These are phyloP conservation scores for Abrostola triplasia DNA, from an alignment of 2,888 invertebrate genomes.

Conservation along the genomic window DNA sequence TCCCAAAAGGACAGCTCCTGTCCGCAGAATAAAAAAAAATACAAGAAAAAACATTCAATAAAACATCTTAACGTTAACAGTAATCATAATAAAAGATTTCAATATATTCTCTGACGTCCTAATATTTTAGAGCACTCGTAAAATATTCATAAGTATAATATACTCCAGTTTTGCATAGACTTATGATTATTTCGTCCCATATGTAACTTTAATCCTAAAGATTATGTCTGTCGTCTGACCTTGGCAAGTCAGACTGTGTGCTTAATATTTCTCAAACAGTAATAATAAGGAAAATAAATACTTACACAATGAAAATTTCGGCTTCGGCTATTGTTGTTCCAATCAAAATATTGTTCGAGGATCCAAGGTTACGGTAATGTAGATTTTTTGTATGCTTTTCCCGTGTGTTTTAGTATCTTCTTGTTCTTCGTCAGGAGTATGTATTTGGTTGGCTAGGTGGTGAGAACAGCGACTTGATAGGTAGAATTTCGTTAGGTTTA, in stretches of 20 bases:
- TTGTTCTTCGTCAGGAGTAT: neutral
- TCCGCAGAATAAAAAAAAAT: too few species aligned
- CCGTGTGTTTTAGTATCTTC: neutral
- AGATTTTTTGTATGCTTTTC: neutral
- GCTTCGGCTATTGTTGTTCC: slow-evolving; percentile 58
- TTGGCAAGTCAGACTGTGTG: slow-evolving; percentile 34
- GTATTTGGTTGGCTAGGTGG: too few species aligned
- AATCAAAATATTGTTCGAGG: slow-evolving; percentile 49
- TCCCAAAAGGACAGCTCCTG: too few species aligned
- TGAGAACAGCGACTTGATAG: too few species aligned
- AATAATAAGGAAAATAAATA: slow-evolving; percentile 55
- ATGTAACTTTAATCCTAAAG: slow-evolving; percentile 38
- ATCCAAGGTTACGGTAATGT: slow-evolving; percentile 52
- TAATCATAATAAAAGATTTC: neutral
- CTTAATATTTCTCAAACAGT: slow-evolving; percentile 50
- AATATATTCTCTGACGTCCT: slow-evolving; percentile 2
- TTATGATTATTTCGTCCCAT: slow-evolving; percentile 36
- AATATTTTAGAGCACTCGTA: slow-evolving; percentile 21
- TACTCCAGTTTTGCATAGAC: slow-evolving; percentile 33
- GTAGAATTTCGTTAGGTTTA: too few species aligned
- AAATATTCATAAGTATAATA: slow-evolving; percentile 32
- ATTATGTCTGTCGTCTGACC: slow-evolving; percentile 41
- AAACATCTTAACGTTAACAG: too few species aligned
- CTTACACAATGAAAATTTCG: slow-evolving; percentile 58
- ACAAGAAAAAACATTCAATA: too few species aligned